A percentile compares a stretch with the other conserved stretches of the same genome.
Conservation (phyloP, 2,888 invertebrate species). For the Altica lythri region DNA sequence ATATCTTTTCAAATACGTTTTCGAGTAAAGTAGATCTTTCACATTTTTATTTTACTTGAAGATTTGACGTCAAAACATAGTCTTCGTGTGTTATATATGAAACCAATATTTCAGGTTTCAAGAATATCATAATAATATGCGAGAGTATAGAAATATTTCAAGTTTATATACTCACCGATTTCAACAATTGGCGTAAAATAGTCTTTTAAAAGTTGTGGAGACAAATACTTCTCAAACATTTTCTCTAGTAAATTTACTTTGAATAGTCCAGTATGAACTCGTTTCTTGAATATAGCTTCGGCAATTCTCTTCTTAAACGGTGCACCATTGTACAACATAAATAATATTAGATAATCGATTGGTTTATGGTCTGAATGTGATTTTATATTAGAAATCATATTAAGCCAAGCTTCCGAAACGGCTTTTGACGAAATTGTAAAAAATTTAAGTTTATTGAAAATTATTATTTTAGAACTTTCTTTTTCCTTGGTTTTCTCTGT, state of each 20-base stretch:
- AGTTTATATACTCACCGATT: slow-evolving; percentile 51
- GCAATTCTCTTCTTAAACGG: slow-evolving; percentile 66
- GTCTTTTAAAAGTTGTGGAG: slow-evolving; percentile 58
- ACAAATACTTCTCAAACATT: slow-evolving; percentile 62
- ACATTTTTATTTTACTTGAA: too few relatives aligned
- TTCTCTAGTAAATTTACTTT: slow-evolving; percentile 63
- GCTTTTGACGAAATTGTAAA: slow-evolving; percentile 63
- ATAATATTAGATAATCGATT: slow-evolving; percentile 69
- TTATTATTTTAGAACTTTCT: slow-evolving; percentile 64
- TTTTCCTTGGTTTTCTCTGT: slow-evolving; percentile 54
- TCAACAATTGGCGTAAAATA: slow-evolving; percentile 63
- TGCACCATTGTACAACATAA: slow-evolving; percentile 67
- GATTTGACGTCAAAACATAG: too few relatives aligned
- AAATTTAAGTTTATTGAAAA: slow-evolving; percentile 63
- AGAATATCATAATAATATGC: too few relatives aligned
- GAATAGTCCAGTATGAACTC: slow-evolving; percentile 65
- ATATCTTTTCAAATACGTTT: too few relatives aligned
- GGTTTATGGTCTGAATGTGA: slow-evolving; percentile 63
- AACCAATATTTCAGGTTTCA: too few relatives aligned
- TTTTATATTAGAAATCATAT: slow-evolving; percentile 62
- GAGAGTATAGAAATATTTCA: too few relatives aligned
- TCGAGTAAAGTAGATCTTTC: too few relatives aligned
- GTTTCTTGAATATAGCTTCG: slow-evolving; percentile 67
- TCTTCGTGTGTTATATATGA: too few relatives aligned
- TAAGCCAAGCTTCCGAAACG: slow-evolving; percentile 63